Percentiles rank a stretch among this genome's conserved stretches.
Evolutionary conservation across 1,140 invertebrate species (phyloP).

Genomic region (Archivesica marissinica): DNA sequence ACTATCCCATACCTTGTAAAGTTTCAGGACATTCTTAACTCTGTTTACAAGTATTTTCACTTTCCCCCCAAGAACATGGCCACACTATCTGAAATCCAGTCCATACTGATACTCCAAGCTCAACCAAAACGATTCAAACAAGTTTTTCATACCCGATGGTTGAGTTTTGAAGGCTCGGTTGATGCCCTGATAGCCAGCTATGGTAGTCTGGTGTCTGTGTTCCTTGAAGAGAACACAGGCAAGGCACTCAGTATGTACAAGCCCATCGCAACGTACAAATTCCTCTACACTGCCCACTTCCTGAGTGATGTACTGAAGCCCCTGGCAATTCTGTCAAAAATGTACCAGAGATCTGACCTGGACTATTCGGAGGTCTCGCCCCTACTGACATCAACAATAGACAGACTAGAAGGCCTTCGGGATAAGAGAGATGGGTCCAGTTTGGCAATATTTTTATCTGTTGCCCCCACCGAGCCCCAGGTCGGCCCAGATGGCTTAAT

Average conservation of each 20-base stretch:
- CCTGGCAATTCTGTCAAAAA: too few species aligned
- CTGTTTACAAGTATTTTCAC: constrained; percentile 63
- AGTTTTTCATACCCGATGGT: constrained; percentile 64
- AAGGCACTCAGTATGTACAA: constrained; percentile 32
- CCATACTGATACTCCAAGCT: neutral
- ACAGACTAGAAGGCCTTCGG: neutral
- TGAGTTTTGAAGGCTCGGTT: constrained; percentile 65
- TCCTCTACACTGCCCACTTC: constrained; percentile 31
- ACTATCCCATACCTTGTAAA: constrained; percentile 58
- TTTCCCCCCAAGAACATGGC: constrained; percentile 62
- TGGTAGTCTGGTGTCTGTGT: neutral
- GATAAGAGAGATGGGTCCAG: constrained; percentile 21
- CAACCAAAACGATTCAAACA: constrained; percentile 49
- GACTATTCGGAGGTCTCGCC: neutral
- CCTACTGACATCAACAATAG: constrained; percentile 13
- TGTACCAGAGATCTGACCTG: neutral
- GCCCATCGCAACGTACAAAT: constrained; percentile 27
- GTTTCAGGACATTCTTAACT: constrained; percentile 62
- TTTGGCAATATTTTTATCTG: constrained; percentile 20
- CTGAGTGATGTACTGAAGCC: constrained; percentile 10
- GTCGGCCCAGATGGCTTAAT: constrained; percentile 31
- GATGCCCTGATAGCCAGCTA: constrained; percentile 54
- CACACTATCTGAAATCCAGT: constrained; percentile 48
- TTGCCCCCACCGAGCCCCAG: constrained; percentile 15
- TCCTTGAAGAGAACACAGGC: constrained; percentile 36